Percentiles rank a stretch among this genome's conserved stretches.
phyloP scores from a whole-genome alignment of 2,113 vertebrate species.

The Pachycephala philippinensis region DNA sequence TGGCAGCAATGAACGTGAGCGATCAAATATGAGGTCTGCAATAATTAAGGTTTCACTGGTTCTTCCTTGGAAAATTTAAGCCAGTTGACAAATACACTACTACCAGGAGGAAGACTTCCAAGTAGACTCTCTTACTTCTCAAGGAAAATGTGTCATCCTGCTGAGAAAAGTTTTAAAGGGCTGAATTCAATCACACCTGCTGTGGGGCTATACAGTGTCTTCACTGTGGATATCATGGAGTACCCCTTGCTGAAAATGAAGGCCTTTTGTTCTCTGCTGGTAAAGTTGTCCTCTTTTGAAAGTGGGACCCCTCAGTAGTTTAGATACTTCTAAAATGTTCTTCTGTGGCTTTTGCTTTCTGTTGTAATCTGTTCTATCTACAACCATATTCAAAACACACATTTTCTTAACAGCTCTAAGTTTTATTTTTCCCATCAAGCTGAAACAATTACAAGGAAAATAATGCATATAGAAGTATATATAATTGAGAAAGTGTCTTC shows the following conservation, averaged over 20 bases:
- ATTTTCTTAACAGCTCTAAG: neutral
- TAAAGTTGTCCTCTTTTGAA: neutral
- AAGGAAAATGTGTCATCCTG: neutral
- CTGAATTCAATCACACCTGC: neutral
- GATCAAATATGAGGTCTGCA: neutral
- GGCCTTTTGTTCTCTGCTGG: neutral
- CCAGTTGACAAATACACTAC: neutral
- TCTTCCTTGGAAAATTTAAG: neutral
- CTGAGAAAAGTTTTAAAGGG: neutral
- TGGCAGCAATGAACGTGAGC: neutral
- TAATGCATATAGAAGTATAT: neutral
- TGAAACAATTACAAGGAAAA: constrained; percentile 16
- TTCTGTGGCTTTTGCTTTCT: neutral
- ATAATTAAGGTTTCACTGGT: neutral
- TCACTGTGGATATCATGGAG: neutral
- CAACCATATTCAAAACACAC: neutral
- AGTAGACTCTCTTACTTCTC: neutral
- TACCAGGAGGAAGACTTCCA: neutral
- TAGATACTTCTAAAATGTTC: neutral
- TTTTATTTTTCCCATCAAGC: neutral
- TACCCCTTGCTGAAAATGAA: neutral
- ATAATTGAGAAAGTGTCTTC: neutral
- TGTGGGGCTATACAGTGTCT: neutral
- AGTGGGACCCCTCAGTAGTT: neutral
- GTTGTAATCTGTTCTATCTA: neutral